phyloP scores from a whole-genome alignment of 2,888 invertebrate species.

The Napeogenes inachia region DNA sequence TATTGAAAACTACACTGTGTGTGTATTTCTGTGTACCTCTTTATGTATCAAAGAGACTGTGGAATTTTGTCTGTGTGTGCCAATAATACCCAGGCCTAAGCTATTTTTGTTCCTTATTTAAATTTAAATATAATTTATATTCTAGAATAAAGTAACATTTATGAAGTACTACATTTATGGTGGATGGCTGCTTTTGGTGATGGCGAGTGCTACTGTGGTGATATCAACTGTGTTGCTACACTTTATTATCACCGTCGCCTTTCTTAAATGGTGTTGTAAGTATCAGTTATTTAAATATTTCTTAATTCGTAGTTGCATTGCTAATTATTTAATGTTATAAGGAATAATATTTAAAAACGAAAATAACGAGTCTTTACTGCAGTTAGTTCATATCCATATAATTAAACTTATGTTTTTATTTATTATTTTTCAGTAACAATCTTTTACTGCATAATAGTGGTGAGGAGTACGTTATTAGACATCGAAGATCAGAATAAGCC shows the following conservation, averaged over 20 bases:
- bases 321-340: no score
- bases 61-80: no score
- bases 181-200: slow-evolving; percentile 47
- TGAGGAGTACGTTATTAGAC: slow-evolving; percentile 57
- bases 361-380: no score
- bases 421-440: slow-evolving; percentile 51
- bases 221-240: slow-evolving; percentile 59
- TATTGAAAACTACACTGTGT: no score
- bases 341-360: no score
- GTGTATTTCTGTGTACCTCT: no score
- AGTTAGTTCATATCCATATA: no score
- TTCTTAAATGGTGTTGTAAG: slow-evolving; percentile 63
- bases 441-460: slow-evolving; percentile 53
- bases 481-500: slow-evolving; percentile 58
- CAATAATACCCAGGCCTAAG: no score
- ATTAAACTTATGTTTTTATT: no score
- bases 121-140: slow-evolving; percentile 26
- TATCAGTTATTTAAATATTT: slow-evolving; percentile 26
- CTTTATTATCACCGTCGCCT: slow-evolving; percentile 47
- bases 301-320: no score
- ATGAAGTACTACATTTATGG: slow-evolving; percentile 52
- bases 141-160: slow-evolving; percentile 51
- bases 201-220: slow-evolving; percentile 45
- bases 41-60: no score
- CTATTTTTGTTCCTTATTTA: not conserved